Base-by-base conservation (phyloP, 2,888 invertebrate species). In the Chrysotoxum bicinctum region DNA sequence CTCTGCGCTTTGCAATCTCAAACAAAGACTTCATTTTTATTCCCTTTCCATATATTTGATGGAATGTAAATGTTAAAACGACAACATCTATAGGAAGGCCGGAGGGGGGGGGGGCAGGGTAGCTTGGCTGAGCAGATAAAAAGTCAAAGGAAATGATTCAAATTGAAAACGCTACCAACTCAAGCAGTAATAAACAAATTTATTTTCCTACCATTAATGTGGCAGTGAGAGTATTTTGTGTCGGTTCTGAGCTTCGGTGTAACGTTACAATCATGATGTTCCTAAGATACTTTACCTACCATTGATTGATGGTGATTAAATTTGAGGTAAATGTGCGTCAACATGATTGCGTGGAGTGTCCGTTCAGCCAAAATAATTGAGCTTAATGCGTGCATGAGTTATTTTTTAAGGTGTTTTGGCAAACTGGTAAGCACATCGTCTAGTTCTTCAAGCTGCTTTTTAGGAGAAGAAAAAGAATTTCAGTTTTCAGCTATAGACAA, bases 231-330 rank as follows among this genome's bases (percentile, higher is more conserved):
- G 52, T 68, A 69, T 73, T 76, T 58, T 64, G 54, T 74, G 54
- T 66, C 37, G 26, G 62, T 26, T 43, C 43, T 26, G 45, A 45
- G 45, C 30, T 45, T 45, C 10, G 60, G 66, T 80, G 80, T 84
- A 80, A 76, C 60, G 56, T 72, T 72, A 76, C 75, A 68, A 70
- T 66, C 73, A 32, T 69, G 45, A 52, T 40, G 77, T 77, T 68
- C 68, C 80, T 68, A 75, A 66, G 84, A 84, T 75, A 84, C 66
- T 50, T 66, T 48, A 30, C 58, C 35, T 62, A 43, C 70, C 75
- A 79, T 79, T 79, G 84, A 84, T 84, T 84, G 84, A 84, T 84
- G 79, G 66, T 84, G 84, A 84, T 84, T 84, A 70, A 84, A 84
- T 78, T 84, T 75, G 78, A 70, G 83, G 83, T 64, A 74, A 74